Conservation (phyloP, 2,113 vertebrate species). For the Leiothrix lutea region DNA sequence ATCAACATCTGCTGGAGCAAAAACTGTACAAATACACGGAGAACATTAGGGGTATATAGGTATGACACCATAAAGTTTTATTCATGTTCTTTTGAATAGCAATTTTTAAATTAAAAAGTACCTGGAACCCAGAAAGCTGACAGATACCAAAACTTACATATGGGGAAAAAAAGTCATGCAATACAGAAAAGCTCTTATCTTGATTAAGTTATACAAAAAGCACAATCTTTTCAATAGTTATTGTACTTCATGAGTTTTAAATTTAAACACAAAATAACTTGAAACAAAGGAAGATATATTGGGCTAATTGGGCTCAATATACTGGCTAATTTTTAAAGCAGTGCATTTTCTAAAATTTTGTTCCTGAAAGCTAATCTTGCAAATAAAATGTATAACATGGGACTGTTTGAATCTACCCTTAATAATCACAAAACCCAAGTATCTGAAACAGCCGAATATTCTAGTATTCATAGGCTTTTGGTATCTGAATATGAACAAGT, state of each 20-base stretch:
- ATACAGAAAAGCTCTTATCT: not conserved
- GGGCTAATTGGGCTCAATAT: not conserved
- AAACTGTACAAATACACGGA: not conserved
- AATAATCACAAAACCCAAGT: not conserved
- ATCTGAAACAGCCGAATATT: not conserved
- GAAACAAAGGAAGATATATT: not conserved
- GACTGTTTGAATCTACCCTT: not conserved
- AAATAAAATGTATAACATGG: not conserved
- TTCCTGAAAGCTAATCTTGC: not conserved
- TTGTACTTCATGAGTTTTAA: not conserved
- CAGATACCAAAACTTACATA: not conserved
- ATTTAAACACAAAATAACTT: not conserved
- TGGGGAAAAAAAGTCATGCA: not conserved
- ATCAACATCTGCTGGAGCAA: not conserved
- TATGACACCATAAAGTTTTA: not conserved
- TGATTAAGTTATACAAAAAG: not conserved
- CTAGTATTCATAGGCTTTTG: not conserved
- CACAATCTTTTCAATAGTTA: not conserved
- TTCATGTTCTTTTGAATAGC: not conserved
- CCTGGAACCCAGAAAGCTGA: not conserved
- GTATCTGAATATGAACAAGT: not conserved
- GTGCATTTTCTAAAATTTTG: not conserved
- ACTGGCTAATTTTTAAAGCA: not conserved
- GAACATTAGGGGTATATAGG: not conserved
- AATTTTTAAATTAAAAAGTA: not conserved